Base-by-base conservation (phyloP, 2,888 invertebrate genomes). In the Eupeodes luniger region DNA sequence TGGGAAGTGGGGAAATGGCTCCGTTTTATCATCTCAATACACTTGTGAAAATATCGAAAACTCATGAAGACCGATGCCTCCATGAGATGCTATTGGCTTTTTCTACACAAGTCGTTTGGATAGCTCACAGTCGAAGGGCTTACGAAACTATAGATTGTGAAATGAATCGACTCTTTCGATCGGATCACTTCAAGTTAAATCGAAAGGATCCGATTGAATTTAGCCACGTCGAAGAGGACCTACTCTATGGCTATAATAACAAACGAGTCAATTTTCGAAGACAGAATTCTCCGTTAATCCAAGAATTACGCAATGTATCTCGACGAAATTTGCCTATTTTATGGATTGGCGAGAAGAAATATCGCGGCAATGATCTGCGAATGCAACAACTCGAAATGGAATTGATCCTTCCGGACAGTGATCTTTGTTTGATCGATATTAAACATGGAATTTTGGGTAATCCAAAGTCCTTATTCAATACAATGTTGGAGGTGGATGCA, bases 331-430 rank as follows among this genome's bases (percentile, higher is more conserved):
- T 91, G 14, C 92, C 93, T 4, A 90, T 94, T 11, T 85, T 93
- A 49, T 93, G 93, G 93, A 92, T 93, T n/a, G 93, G 93, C 0
- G 91, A 92, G 49, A 91, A 92, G 4, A 93, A 92, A 85, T 93
- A 93, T 90, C 91, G 92, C 2, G 93, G 93, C 44, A 92, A 90
- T 5, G 91, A 94, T 89, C 77, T 85, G 7, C 91, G 93, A 19
- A 91, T 94, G 49, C 90, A 90, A 4, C 89, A 92, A 66, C 85
- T 93, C 0, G 94, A 93, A 83, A 79, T 92, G 62, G 93, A 93
- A 77, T 92, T 91, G 40, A 91, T 93, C 40, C 91, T 92, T 9
- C 93, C 94, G 0, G 92, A 91, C 0, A 91, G 92, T 14, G 93
- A 93, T 74, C 84, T 93, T 34, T 89, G 84, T 9, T 76, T 93